Evolutionary conservation across 1,140 invertebrate species (phyloP), one percentile per base, ranked within the genome.

Genomic region (Globodera ellingtonae): DNA sequence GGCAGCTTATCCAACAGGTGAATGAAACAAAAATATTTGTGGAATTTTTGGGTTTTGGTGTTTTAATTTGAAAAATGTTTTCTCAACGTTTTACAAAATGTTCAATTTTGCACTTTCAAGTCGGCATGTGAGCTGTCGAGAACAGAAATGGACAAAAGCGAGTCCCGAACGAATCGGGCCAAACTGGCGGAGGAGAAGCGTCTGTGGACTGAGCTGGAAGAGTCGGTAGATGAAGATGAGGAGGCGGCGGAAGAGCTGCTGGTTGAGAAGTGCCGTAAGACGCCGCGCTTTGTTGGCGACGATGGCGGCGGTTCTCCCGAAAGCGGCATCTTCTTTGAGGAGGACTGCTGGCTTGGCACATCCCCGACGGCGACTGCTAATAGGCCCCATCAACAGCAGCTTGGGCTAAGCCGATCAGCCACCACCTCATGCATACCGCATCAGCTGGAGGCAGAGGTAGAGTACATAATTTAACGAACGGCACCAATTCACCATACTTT

Each of bases 71-170:
- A 35, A 35, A 35, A 35, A 35, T 35, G 35, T 35, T 35, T 35
- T 35, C 35, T 35, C 35, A 2, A 3, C 3, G 35, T 35, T 35
- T 35, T 35, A 35, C 3, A 35, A 35, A 67, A 70, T 73, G 52
- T n/a, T 50, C 15, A 62, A 18, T 62, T 62, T 62, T 18, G 44
- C 4, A 4, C 21, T 52, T 84, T 85, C 59, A 24, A 85, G 81
- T 87, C 78, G 73, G 87, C 86, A 8, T 84, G 84, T 79, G 87
- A 87, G 71, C 65, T 87, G 18, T 88, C 87, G 24, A 62, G 86
- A 44, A 69, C 82, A 1, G 86, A 87, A 66, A 86, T 74, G 18
- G 48, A 72, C 8, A 52, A 73, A 24, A 62, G 52, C 47, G 75
- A 78, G 24, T 76, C 80, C 67, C 72, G 74, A 79, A 48, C 52